Evolutionary conservation across 1,140 invertebrate genomes (phyloP).

Genomic region (Anastrepha ludens): DNA sequence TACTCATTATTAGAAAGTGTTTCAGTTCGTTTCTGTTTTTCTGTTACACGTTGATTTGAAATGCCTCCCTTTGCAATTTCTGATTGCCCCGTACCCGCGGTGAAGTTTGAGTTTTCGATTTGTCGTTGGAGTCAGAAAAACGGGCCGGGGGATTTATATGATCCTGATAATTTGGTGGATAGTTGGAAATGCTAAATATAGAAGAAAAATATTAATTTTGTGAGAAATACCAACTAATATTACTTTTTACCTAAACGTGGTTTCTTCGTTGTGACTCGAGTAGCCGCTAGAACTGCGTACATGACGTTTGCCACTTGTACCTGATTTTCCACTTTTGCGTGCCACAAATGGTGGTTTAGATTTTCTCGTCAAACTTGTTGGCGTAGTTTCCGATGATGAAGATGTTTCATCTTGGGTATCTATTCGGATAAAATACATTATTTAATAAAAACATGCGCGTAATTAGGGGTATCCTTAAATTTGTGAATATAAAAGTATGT

Average conservation of each 20-base stretch:
- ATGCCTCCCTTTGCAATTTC: constrained; percentile 80
- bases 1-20: not conserved
- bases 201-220: constrained; percentile 50
- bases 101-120: constrained; percentile 75
- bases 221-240: constrained; percentile 1
- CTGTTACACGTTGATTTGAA: constrained; percentile 81
- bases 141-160: constrained; percentile 84
- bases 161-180: constrained; percentile 82
- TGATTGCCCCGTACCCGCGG: constrained; percentile 75
- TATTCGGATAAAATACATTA: constrained; percentile 47
- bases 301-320: constrained; percentile 77
- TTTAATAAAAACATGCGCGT: no score
- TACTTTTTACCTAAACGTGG: constrained; percentile 82
- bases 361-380: constrained; percentile 80
- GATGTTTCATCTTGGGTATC: constrained; percentile 82
- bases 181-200: constrained; percentile 81
- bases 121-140: constrained; percentile 81
- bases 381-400: constrained; percentile 83
- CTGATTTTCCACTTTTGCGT: constrained; percentile 78
- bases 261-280: constrained; percentile 86
- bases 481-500: not conserved
- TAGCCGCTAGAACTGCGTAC: constrained; percentile 85
- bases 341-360: constrained; percentile 79
- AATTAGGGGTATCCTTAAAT: no score
- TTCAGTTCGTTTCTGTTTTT: constrained; percentile 60